Evolutionary conservation across 1,140 invertebrate species (phyloP).

Genomic region (Tenebrio molitor): DNA sequence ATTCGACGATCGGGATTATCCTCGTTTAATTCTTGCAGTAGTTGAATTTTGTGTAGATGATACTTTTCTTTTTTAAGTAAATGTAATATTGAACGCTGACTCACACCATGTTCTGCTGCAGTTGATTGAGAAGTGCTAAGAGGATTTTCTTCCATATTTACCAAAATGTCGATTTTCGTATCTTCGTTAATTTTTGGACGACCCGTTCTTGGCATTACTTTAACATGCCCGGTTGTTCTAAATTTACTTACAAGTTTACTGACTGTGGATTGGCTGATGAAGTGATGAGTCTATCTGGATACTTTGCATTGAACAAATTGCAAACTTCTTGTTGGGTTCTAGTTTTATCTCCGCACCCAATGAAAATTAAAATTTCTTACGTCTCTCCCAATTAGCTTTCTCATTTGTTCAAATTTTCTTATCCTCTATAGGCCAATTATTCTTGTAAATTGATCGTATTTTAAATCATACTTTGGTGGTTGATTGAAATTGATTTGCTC

Average conservation of each 20-base stretch:
- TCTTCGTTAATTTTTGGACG: conserved; percentile 33
- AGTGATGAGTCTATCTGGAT: conserved; percentile 43
- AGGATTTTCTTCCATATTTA: conserved; percentile 45
- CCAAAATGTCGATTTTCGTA: conserved; percentile 41
- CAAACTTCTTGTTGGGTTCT: conserved; percentile 46
- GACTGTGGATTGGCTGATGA: conserved; percentile 29
- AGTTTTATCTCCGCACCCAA: conserved; percentile 41
- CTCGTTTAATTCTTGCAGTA: neutral
- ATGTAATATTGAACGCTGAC: neutral
- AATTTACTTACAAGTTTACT: conserved; percentile 43
- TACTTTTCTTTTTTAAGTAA: neutral
- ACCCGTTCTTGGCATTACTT: conserved; percentile 5
- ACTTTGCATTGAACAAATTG: conserved; percentile 38
- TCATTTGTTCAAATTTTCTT: no score
- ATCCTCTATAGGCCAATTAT: no score
- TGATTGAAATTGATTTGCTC: no score
- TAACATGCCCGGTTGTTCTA: conserved; percentile 39
- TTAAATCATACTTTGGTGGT: no score
- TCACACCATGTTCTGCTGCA: conserved; percentile 39
- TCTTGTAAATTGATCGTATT: no score
- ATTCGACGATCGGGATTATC: neutral
- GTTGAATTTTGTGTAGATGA: neutral
- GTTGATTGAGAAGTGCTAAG: conserved; percentile 6
- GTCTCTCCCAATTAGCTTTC: no score
- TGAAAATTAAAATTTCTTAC: conserved; percentile 49